Evolutionary conservation across 1,140 invertebrate species (phyloP).

Genomic region (Macrotrachela quadricornifera): DNA sequence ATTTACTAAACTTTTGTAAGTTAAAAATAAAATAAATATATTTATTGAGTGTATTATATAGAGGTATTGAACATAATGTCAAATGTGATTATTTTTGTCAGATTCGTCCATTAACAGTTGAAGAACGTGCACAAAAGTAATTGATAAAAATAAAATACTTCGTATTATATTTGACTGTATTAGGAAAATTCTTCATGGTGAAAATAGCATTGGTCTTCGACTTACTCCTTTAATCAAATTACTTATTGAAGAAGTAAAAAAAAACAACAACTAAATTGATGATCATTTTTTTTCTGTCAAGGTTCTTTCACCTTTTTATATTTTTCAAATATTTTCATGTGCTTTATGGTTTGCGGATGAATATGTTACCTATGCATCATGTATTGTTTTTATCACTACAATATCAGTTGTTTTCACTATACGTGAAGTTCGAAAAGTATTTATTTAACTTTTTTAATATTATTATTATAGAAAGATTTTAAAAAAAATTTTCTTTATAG

Average conservation of each 20-base stretch:
- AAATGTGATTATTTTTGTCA: background rate
- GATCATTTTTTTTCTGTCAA: background rate
- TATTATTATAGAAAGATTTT: background rate
- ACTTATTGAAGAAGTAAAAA: too few species aligned
- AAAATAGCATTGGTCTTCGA: constrained; percentile 6
- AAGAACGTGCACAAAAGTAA: constrained; percentile 7
- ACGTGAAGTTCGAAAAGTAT: constrained; percentile 56
- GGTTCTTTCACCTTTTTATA: constrained; percentile 19
- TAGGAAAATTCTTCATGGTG: constrained; percentile 1
- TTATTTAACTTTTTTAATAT: background rate
- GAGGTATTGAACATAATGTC: constrained; percentile 3
- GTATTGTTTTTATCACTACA: constrained; percentile 62
- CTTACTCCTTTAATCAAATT: background rate
- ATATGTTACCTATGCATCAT: constrained; percentile 7
- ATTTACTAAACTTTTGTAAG: background rate
- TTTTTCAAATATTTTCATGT: constrained; percentile 30
- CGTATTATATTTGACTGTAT: background rate
- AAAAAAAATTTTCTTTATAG: background rate
- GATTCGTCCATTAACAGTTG: background rate
- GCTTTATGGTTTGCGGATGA: constrained; percentile 23
- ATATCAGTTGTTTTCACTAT: constrained; percentile 59
- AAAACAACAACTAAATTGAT: too few species aligned
- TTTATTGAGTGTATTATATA: background rate
- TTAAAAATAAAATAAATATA: too few species aligned
- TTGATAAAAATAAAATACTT: background rate